Base-by-base conservation (phyloP, 2,888 invertebrate species). In the Aspidiotus destructor region DNA sequence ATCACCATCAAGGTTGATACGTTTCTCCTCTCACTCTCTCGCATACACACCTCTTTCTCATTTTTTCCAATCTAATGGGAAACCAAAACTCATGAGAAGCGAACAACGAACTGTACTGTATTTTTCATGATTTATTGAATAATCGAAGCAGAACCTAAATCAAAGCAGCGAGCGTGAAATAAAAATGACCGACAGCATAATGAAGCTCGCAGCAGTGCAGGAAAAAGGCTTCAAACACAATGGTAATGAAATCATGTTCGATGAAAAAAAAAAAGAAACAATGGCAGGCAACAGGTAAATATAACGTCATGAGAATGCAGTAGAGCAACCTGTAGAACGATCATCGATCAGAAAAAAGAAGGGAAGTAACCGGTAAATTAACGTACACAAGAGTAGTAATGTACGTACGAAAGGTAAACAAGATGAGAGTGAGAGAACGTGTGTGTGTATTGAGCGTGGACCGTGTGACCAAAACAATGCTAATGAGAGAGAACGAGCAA, bases 111-210 rank as follows among this genome's bases (percentile, higher is more conserved):
- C 28, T n/a, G 48, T 48, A 48, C 48, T 13, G n/a, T 48, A 48
- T n/a, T 11, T n/a, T 48, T 48, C 48, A n/a, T 2, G 48, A 48
- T 48, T 48, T 48, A 48, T 48, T n/a, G 11, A 48, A 48, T n/a
- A 48, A 48, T 48, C 48, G 48, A 48, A 48, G 48, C 48, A 48
- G 48, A 48, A 48, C 48, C 48, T 48, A 48, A 48, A 48, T 48
- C 48, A 48, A 48, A 48, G 48, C 48, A 48, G 11, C 48, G n/a
- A 48, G 11, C 48, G 48, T 48, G 48, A 48, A 48, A 48, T 48
- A n/a, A 48, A 48, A 48, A 48, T 48, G 48, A 48, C 48, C 48
- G 48, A 48, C 48, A 48, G n/a, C 48, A n/a, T 48, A 48, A 48
- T n/a, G n/a, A 48, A 48, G 48, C 48, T 11, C 10, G n/a, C 48